Evolutionary conservation across 1,140 invertebrate species (phyloP).

Genomic region (Muscidifurax raptorellus): DNA sequence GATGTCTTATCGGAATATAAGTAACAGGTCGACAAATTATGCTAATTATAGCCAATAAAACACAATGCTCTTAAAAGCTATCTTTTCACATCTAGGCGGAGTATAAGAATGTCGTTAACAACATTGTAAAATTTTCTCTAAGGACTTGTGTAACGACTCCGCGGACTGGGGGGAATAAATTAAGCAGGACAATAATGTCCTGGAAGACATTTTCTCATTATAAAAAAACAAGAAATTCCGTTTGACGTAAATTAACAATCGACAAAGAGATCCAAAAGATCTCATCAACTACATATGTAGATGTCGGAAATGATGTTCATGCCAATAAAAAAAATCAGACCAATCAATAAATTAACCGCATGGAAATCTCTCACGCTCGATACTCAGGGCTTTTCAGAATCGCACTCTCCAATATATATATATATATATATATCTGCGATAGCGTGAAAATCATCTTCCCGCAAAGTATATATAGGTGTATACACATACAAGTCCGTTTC

Average conservation of each 20-base stretch:
- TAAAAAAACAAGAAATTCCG: constrained; percentile 31
- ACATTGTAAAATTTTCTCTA: constrained; percentile 25
- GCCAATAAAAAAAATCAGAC: too few species aligned
- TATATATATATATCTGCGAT: too few species aligned
- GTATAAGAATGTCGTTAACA: constrained; percentile 42
- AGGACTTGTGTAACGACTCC: constrained; percentile 6
- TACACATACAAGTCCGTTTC: background rate
- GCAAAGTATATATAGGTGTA: too few species aligned
- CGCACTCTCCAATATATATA: constrained; percentile 19
- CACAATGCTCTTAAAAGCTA: constrained; percentile 42
- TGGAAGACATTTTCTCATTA: constrained; percentile 39
- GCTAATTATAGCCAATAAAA: constrained; percentile 36
- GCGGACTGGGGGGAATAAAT: constrained; percentile 5
- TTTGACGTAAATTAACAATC: constrained; percentile 39
- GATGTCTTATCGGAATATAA: constrained; percentile 30
- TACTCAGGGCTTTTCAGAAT: background rate
- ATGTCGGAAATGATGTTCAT: too few species aligned
- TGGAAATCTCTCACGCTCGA: background rate
- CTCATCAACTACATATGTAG: background rate
- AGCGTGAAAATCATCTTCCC: constrained; percentile 25
- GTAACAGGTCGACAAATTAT: constrained; percentile 45
- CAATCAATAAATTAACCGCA: background rate
- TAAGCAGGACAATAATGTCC: constrained; percentile 40
- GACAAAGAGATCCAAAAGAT: constrained; percentile 25
- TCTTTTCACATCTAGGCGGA: constrained; percentile 38